Percentiles rank a stretch among this genome's conserved stretches.
Evolutionary conservation across 2,113 vertebrate species (phyloP).

Genomic region (Poeciliopsis prolifica): DNA sequence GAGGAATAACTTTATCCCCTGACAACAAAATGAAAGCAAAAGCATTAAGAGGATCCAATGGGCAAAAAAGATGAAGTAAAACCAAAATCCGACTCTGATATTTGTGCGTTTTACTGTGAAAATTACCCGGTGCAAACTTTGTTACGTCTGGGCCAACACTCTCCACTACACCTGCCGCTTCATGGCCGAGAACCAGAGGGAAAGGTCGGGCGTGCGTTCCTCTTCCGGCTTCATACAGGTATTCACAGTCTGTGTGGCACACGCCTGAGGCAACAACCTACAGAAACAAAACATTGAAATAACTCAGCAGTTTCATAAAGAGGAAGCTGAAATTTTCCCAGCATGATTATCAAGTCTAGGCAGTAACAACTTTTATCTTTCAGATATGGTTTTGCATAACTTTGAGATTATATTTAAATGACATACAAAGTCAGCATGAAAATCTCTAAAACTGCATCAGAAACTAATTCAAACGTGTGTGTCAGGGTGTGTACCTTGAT

Average conservation of each 20-base stretch:
- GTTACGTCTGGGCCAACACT: constrained; percentile 58
- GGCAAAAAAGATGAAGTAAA: not conserved
- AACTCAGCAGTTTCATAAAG: not conserved
- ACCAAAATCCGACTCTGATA: not conserved
- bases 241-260: constrained; percentile 64
- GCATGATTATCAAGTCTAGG: not conserved
- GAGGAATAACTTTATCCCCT: constrained; percentile 87
- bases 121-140: constrained; percentile 45
- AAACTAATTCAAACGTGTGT: not conserved
- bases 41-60: not conserved
- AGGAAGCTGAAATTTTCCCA: not conserved
- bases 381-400: not conserved
- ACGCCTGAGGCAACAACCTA: constrained; percentile 51
- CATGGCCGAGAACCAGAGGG: constrained; percentile 59
- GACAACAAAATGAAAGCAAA: not conserved
- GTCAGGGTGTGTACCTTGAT: constrained; percentile 72
- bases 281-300: not conserved
- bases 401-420: not conserved
- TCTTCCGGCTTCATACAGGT: constrained; percentile 59
- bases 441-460: no score
- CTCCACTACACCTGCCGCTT: constrained; percentile 62
- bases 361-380: not conserved
- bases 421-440: not conserved
- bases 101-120: not conserved
- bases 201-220: constrained; percentile 24